Evolutionary conservation across 1,140 invertebrate species (phyloP), one percentile per base, ranked within the genome.

Genomic region (Drosophila dunni): DNA sequence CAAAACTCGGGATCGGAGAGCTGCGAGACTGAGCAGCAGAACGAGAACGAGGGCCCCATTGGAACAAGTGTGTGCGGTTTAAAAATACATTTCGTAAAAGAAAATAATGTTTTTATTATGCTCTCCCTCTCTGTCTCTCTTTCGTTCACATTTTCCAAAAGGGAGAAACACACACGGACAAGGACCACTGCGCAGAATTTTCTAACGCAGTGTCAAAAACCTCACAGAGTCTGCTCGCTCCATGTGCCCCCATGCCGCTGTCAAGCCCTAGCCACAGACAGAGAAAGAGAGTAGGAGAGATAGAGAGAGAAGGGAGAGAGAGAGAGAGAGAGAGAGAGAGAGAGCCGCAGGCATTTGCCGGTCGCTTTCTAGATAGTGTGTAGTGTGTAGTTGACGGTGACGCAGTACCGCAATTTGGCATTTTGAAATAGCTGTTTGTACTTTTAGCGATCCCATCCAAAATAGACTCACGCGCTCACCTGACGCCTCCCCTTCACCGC

Each of bases 151-250:
- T 81, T 82, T 79, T 68, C 75, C 75, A 69, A 86, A 78, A 62
- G 78, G 75, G 64, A 86, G 75, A 38, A 64, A 63, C 24, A 64
- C 34, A 57, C 53, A 46, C 61, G 38, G 20, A 61, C 60, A 70
- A 78, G 84, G 86, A 89, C 85, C 85, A 90, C 86, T 81, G 85
- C 86, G 86, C 86, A 90, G 85, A 86, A 84, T 81, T 77, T 71
- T 78, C 84, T 88, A 83, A 78, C 74, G 62, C 88, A 91, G 88
- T 91, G 88, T 91, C 88, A 91, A 91, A 79, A 81, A 81, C 79
- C 88, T 88, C 75, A 77, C 60, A 53, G 67, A 78, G 69, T 81
- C 29, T 40, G 40, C 54, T 53, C 15, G 11, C 57, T 60, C 24
- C 17, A 71, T 42, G 17, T 61, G 67, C 81, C 81, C 75, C 81